These are phyloP conservation scores for Eidolon helvum DNA, from an alignment of 2,113 vertebrate species.

Conservation along the genomic window DNA sequence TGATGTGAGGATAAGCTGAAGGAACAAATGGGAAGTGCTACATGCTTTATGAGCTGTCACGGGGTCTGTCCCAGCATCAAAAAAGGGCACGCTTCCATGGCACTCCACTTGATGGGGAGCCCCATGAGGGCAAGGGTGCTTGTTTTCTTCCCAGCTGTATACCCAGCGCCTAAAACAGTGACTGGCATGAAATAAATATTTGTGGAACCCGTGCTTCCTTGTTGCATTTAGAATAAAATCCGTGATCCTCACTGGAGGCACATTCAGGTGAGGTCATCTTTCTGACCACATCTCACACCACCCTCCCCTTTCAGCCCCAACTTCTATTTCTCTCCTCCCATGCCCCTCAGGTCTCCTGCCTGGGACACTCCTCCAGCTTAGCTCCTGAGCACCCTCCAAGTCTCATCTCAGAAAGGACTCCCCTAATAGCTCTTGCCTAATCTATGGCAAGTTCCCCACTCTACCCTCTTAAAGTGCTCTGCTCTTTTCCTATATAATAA, in stretches of 20 bases:
- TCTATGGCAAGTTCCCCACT: background rate
- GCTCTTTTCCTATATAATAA: background rate
- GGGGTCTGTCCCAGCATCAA: background rate
- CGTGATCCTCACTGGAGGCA: background rate
- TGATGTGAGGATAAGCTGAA: background rate
- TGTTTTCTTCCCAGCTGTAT: background rate
- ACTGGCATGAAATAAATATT: background rate
- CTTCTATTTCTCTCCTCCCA: background rate
- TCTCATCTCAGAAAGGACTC: background rate
- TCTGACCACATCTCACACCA: background rate
- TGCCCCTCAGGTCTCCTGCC: background rate
- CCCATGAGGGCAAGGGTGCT: background rate
- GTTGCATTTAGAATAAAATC: background rate
- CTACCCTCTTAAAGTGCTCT: background rate
- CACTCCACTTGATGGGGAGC: background rate
- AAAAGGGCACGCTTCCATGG: background rate
- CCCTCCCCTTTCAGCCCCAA: background rate
- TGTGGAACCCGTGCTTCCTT: background rate
- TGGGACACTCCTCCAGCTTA: background rate
- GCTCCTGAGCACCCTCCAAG: background rate
- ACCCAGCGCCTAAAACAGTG: background rate
- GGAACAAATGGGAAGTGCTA: background rate
- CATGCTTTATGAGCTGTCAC: background rate
- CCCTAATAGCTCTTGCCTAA: background rate
- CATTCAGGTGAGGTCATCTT: background rate